phyloP scores from a whole-genome alignment of 2,797 vertebrate genomes.

The Phoebastria nigripes region DNA sequence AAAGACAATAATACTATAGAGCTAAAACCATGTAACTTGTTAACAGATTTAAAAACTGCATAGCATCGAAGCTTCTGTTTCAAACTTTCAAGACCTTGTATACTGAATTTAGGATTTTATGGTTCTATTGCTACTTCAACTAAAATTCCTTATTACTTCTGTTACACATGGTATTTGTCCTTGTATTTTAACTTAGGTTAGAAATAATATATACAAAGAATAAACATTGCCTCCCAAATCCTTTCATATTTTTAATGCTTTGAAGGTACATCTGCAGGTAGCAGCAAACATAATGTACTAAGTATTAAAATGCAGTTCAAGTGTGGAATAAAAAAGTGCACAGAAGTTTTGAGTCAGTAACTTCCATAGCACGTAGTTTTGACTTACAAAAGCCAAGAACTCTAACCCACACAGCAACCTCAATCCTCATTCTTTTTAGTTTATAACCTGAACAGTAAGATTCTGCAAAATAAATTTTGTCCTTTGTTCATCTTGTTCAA shows the following conservation, averaged over 20 bases:
- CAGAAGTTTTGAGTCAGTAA: background rate
- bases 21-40: background rate
- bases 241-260: background rate
- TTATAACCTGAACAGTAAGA: background rate
- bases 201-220: background rate
- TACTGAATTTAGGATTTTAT: background rate
- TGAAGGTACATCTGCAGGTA: background rate
- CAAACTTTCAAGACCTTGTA: background rate
- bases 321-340: background rate
- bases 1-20: background rate
- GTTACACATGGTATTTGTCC: background rate
- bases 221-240: background rate
- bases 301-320: background rate
- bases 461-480: background rate
- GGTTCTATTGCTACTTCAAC: background rate
- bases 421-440: background rate
- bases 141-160: background rate
- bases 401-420: background rate
- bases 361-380: background rate
- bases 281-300: background rate
- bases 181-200: background rate
- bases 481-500: background rate
- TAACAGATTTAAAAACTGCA: background rate
- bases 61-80: background rate
- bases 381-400: background rate